A percentile compares a stretch with the other conserved stretches of the same genome.
Evolutionary conservation across 1,140 invertebrate genomes (phyloP).

Genomic region (Kradibia gibbosae): DNA sequence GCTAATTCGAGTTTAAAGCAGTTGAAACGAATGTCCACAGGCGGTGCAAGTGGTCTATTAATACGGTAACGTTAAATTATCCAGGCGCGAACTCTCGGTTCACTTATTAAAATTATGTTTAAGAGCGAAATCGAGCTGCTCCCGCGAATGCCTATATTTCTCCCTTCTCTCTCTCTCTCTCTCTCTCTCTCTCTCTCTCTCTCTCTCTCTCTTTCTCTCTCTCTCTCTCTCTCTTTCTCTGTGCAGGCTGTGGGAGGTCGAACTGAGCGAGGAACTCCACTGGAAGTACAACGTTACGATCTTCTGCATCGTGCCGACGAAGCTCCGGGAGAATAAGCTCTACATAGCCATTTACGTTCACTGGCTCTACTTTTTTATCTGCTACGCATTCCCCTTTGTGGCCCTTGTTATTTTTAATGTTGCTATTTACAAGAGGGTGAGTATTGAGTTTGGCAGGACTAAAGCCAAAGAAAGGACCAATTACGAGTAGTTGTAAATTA

Average conservation of each 20-base stretch:
- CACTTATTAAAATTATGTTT: not conserved
- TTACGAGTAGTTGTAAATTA: not conserved
- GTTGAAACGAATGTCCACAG: not conserved
- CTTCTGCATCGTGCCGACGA: slow-evolving; percentile 81
- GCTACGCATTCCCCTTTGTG: slow-evolving; percentile 92
- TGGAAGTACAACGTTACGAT: slow-evolving; percentile 76
- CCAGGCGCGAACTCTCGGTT: not conserved
- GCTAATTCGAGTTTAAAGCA: not conserved
- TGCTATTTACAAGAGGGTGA: slow-evolving; percentile 87
- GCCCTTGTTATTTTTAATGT: slow-evolving; percentile 89
- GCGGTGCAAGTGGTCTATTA: not conserved
- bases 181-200: not conserved
- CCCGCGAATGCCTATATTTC: not conserved
- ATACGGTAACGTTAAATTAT: not conserved
- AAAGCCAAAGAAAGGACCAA: not conserved
- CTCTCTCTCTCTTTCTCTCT: not conserved
- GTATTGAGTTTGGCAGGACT: slow-evolving; percentile 41
- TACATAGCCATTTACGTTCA: slow-evolving; percentile 93
- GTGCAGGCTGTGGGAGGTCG: slow-evolving; percentile 80
- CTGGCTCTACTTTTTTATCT: slow-evolving; percentile 93
- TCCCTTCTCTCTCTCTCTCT: not conserved
- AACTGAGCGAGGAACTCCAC: slow-evolving; percentile 67
- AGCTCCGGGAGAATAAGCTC: slow-evolving; percentile 79
- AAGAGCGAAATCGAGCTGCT: not conserved
- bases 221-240: not conserved